Evolutionary conservation across 2,888 invertebrate genomes (phyloP).

Genomic region (Cephalotes varians): DNA sequence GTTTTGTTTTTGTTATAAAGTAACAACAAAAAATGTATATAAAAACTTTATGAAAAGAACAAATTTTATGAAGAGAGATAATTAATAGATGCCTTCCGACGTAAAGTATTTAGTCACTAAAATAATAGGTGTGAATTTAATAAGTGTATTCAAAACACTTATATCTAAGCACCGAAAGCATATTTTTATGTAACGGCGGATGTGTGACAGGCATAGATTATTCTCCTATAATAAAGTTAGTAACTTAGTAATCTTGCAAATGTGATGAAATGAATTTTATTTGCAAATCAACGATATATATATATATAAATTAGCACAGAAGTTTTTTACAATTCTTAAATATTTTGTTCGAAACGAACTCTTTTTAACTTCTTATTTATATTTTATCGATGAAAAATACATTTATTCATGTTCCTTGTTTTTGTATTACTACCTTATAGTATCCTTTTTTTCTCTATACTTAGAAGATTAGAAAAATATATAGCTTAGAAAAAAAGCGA

Average conservation of each 20-base stretch:
- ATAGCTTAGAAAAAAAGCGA: no score
- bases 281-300: constrained; percentile 36
- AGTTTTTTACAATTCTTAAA: constrained; percentile 2
- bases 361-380: constrained; percentile 16
- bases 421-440: constrained; percentile 22
- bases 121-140: constrained; percentile 16
- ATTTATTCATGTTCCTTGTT: constrained; percentile 35
- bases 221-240: constrained; percentile 3
- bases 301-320: constrained; percentile 16
- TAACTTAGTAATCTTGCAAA: constrained; percentile 35
- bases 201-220: constrained; percentile 50
- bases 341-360: not conserved
- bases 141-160: constrained; percentile 17
- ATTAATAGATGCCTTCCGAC: constrained; percentile 55
- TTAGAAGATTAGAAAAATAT: no score
- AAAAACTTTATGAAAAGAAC: no score
- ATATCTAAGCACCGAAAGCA: constrained; percentile 12
- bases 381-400: constrained; percentile 16
- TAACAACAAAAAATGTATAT: not conserved
- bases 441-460: constrained; percentile 33
- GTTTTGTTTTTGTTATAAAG: constrained; percentile 21
- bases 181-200: constrained; percentile 49
- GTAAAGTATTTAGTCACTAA: constrained; percentile 55
- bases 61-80: constrained; percentile 7
- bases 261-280: constrained; percentile 57